Conservation (phyloP, 1,140 invertebrate genomes). For the Procambarus clarkii region DNA sequence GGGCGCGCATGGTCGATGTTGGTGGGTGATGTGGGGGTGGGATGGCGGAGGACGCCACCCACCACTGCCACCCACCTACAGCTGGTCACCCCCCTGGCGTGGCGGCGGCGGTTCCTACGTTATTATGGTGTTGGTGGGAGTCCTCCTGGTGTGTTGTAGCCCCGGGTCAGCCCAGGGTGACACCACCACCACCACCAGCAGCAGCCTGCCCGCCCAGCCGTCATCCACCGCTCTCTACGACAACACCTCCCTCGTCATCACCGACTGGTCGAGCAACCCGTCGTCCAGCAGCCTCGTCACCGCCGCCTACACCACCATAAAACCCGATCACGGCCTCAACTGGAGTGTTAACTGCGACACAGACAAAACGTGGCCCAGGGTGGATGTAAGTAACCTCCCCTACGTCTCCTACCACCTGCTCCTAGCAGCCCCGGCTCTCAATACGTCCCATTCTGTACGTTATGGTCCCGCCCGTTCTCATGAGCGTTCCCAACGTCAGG, state of each 20-base stretch:
- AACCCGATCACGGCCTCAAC: background rate
- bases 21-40: slow-evolving; percentile 3
- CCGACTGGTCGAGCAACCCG: too few relatives aligned
- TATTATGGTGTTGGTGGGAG: background rate
- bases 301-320: too few relatives aligned
- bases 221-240: background rate
- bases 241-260: background rate
- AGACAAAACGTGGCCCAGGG: background rate
- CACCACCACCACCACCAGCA: background rate
- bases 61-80: background rate
- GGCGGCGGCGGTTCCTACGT: background rate
- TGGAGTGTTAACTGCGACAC: background rate
- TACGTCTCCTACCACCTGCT: too few relatives aligned
- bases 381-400: background rate
- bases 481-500: too few relatives aligned
- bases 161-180: background rate
- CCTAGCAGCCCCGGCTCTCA: too few relatives aligned
- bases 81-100: background rate
- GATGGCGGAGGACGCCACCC: background rate
- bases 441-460: too few relatives aligned
- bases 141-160: background rate
- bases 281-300: too few relatives aligned
- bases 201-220: too few relatives aligned
- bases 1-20: background rate
- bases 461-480: too few relatives aligned